phyloP scores from a whole-genome alignment of 53 echinoderm and acorn worm genomes.

The Hippasteria phrygiana region DNA sequence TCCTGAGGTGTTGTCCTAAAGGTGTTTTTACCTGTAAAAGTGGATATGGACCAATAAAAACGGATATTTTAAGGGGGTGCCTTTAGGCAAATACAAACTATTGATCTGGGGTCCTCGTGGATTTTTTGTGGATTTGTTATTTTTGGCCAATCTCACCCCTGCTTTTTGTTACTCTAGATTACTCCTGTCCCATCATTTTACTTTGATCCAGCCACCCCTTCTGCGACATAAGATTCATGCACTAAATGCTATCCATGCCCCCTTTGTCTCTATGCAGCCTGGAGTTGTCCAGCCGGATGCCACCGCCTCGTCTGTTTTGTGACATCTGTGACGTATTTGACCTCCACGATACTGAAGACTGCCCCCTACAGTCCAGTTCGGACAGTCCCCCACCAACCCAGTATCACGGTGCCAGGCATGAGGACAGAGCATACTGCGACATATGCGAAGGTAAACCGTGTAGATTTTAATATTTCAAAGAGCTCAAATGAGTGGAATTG shows the following conservation, averaged over 20 bases:
- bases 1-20: no score
- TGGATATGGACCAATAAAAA: no score
- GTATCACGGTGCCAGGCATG: constrained; percentile 86
- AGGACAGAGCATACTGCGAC: constrained; percentile 92
- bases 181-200: no score
- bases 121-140: no score
- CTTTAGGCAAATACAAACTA: no score
- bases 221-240: no score
- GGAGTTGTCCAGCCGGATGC: constrained; percentile 77
- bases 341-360: constrained; percentile 99
- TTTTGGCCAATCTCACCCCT: no score
- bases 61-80: no score
- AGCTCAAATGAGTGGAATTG: background rate
- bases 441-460: constrained; percentile 99
- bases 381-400: constrained; percentile 94
- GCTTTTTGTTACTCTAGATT: no score
- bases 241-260: background rate
- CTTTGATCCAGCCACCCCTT: background rate
- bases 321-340: constrained; percentile 99
- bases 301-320: constrained; percentile 96
- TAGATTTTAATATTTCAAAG: background rate
- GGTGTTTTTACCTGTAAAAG: no score
- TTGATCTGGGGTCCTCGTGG: no score
- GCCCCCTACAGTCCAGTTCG: constrained; percentile 98
- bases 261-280: constrained; percentile 56